phyloP scores from a whole-genome alignment of 2,113 vertebrate genomes.

The Ceyx melanurus region DNA sequence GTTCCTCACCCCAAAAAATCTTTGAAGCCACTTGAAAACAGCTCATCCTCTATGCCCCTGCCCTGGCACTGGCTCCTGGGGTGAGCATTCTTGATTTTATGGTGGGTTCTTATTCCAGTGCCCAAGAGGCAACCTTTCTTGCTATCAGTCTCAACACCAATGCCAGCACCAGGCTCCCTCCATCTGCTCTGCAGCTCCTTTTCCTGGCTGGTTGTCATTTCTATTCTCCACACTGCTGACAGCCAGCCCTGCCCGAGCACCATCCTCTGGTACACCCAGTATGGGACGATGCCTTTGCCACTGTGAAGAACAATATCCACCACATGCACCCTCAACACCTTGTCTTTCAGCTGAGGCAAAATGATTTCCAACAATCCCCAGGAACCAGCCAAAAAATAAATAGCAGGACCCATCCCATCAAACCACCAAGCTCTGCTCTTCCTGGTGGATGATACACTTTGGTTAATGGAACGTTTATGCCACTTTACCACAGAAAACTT shows the following conservation, averaged over 20 bases:
- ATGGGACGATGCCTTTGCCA: background rate
- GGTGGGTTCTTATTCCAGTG: background rate
- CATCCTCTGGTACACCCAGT: background rate
- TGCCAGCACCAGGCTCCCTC: constrained; percentile 26
- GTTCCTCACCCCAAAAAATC: background rate
- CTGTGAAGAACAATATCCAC: background rate
- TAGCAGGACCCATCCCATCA: background rate
- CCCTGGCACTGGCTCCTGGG: background rate
- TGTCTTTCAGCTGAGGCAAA: background rate
- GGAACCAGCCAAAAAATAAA: background rate
- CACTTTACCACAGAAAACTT: background rate
- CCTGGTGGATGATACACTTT: background rate
- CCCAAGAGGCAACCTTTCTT: background rate
- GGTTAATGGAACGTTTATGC: background rate
- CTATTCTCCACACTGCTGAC: constrained; percentile 71
- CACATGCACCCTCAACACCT: background rate
- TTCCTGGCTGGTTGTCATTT: constrained; percentile 30
- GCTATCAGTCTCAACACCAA: background rate
- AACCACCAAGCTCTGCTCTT: background rate
- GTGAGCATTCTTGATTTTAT: background rate
- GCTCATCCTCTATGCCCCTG: background rate
- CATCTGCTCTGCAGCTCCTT: background rate
- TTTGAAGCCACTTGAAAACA: background rate
- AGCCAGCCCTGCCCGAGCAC: constrained; percentile 12
- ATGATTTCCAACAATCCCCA: background rate